Evolutionary conservation across 2,888 invertebrate species (phyloP).

Genomic region (Epirrita christyi): DNA sequence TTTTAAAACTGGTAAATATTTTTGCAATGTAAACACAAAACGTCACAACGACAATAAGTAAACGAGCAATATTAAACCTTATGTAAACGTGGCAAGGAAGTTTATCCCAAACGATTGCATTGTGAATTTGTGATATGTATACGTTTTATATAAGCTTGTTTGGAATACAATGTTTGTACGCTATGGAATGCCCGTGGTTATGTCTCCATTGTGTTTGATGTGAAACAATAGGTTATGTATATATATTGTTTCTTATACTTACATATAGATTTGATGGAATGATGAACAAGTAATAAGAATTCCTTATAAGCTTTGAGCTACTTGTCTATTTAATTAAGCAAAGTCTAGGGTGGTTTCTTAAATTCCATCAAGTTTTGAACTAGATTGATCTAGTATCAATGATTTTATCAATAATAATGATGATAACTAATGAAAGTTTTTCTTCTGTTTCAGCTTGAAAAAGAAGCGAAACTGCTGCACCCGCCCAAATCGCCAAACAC

Average conservation of each 20-base stretch:
- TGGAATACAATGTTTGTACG: constrained; percentile 66
- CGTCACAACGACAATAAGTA: constrained; percentile 10
- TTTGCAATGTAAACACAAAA: constrained; percentile 12
- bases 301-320: constrained; percentile 10
- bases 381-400: not conserved
- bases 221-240: constrained; percentile 47
- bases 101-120: constrained; percentile 49
- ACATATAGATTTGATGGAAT: constrained; percentile 32
- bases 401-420: not conserved
- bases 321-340: constrained; percentile 2
- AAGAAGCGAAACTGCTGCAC: constrained; percentile 74
- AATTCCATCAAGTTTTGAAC: too few relatives aligned
- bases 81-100: constrained; percentile 43
- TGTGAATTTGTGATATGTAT: too few relatives aligned
- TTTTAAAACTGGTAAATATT: constrained; percentile 16
- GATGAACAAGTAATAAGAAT: constrained; percentile 21
- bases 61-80: constrained; percentile 43
- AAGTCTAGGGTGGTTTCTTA: not conserved
- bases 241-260: constrained; percentile 42
- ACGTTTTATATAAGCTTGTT: constrained; percentile 57
- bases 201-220: constrained; percentile 62
- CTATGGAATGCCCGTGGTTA: constrained; percentile 61
- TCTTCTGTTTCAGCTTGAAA: constrained; percentile 75
- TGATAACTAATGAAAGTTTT: constrained; percentile 3
- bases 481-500: constrained; percentile 76